Conservation (phyloP, 2,888 invertebrate species). For the Monochamus alternatus region DNA sequence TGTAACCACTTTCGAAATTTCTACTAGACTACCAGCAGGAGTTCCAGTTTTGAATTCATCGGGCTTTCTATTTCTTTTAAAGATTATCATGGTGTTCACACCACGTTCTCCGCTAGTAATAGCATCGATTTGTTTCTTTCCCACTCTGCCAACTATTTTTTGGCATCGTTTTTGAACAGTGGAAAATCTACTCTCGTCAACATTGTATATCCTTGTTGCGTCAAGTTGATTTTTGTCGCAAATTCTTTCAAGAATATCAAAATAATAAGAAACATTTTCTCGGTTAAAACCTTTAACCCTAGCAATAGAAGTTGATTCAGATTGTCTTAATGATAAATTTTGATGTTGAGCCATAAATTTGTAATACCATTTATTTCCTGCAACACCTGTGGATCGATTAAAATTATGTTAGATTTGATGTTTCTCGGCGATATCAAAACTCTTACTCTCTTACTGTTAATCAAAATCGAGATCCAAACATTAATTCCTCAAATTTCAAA, state of each 20-base stretch:
- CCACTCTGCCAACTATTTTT: slow-evolving; percentile 38
- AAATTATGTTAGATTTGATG: too few relatives aligned
- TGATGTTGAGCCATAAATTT: slow-evolving; percentile 46
- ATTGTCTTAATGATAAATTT: slow-evolving; percentile 45
- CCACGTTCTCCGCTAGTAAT: slow-evolving; percentile 54
- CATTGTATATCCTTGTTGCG: slow-evolving; percentile 49
- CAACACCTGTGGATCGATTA: too few relatives aligned
- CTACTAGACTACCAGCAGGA: slow-evolving; percentile 42
- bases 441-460: too few relatives aligned
- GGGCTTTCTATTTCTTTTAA: slow-evolving; percentile 47
- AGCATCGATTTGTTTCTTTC: slow-evolving; percentile 44
- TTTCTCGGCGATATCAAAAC: too few relatives aligned
- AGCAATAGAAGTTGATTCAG: slow-evolving; percentile 49
- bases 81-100: slow-evolving; percentile 55
- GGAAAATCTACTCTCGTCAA: slow-evolving; percentile 51
- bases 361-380: too few relatives aligned
- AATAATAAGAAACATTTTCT: slow-evolving; percentile 50
- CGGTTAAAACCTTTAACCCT: slow-evolving; percentile 49
- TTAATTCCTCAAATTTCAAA: too few relatives aligned
- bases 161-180: slow-evolving; percentile 47
- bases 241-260: slow-evolving; percentile 47
- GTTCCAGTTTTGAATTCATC: slow-evolving; percentile 47
- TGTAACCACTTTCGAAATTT: slow-evolving; percentile 52
- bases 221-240: too few relatives aligned
- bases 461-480: too few relatives aligned